These are phyloP conservation scores for Siphlonurus alternatus DNA, from an alignment of 2,888 invertebrate genomes.

Conservation along the genomic window DNA sequence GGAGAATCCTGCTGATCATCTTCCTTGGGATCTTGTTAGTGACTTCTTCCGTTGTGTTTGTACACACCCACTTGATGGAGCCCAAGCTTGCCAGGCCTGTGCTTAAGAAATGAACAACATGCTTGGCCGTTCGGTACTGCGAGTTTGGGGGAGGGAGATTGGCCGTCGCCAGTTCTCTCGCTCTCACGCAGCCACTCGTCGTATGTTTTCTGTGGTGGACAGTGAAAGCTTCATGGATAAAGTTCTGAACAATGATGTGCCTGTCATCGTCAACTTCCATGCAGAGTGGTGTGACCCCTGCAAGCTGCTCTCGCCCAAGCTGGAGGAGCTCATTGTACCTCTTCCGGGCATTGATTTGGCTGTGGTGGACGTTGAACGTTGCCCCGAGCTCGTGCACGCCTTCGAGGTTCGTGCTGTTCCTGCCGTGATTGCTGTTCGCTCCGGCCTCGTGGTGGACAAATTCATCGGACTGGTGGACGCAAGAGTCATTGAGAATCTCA, in stretches of 20 bases:
- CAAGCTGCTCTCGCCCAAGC: conserved; percentile 68
- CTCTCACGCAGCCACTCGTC: background rate
- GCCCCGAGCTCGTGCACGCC: conserved; percentile 65
- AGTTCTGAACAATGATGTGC: conserved; percentile 64
- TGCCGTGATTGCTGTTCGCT: conserved; percentile 61
- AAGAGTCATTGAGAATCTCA: conserved; percentile 60
- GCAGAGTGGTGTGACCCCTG: conserved; percentile 87
- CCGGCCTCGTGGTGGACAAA: conserved; percentile 70
- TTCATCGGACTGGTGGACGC: conserved; percentile 75
- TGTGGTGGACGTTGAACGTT: conserved; percentile 64
- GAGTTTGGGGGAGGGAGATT: background rate
- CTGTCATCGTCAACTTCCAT: conserved; percentile 82
- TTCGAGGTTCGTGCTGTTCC: conserved; percentile 50
- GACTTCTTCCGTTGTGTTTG: conserved; percentile 29
- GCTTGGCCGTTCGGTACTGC: conserved; percentile 2
- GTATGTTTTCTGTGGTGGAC: conserved; percentile 11
- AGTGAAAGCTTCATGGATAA: conserved; percentile 18
- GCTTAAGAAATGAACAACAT: conserved; percentile 19
- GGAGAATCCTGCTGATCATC: conserved; percentile 30
- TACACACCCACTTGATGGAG: conserved; percentile 32
- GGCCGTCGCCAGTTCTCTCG: background rate
- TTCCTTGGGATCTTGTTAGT: conserved; percentile 29
- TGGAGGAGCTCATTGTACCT: conserved; percentile 56
- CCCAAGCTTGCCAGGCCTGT: conserved; percentile 29
- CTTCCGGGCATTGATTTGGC: conserved; percentile 58